A percentile compares a stretch with the other conserved stretches of the same genome.
These are phyloP conservation scores for Aleadryas rufinucha DNA, from an alignment of 2,113 vertebrate genomes.

Conservation along the genomic window DNA sequence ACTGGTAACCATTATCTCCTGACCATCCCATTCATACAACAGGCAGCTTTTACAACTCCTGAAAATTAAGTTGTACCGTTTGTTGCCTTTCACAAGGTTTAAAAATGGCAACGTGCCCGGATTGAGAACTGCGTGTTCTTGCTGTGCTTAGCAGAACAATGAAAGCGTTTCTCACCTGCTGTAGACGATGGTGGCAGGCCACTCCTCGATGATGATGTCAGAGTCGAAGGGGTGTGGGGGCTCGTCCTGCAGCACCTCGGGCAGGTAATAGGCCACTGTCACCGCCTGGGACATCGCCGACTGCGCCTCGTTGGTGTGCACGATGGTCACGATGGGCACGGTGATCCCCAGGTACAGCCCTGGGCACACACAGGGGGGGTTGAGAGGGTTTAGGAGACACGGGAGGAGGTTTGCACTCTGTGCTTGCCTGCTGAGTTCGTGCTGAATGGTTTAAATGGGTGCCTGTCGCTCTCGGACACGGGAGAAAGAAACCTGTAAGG, in stretches of 20 bases:
- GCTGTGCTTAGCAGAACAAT: fast-evolving
- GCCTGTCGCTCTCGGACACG: no score
- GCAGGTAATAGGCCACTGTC: slow-evolving; percentile 84
- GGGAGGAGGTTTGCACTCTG: fast-evolving
- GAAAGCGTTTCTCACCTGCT: slow-evolving; percentile 65
- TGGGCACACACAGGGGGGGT: not conserved
- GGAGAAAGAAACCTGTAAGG: no score
- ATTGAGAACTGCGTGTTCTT: fast-evolving
- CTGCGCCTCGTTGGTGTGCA: slow-evolving; percentile 73
- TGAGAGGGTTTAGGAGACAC: fast-evolving
- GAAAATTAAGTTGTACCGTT: not conserved
- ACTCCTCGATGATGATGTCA: slow-evolving; percentile 81
- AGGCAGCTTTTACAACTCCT: not conserved
- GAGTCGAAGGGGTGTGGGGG: slow-evolving; percentile 78
- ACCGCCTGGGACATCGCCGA: slow-evolving; percentile 66
- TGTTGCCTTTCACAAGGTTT: not conserved
- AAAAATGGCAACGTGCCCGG: fast-evolving
- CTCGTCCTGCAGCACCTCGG: slow-evolving; percentile 74
- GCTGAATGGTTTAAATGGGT: fast-evolving
- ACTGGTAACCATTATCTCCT: not conserved
- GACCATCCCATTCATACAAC: not conserved
- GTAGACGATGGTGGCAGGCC: slow-evolving; percentile 80
- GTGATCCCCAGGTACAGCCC: slow-evolving; percentile 84
- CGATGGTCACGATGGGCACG: slow-evolving; percentile 82
- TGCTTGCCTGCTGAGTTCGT: fast-evolving